phyloP scores from a whole-genome alignment of 2,797 vertebrate species.

The Phrynocephalus vlangalii region DNA sequence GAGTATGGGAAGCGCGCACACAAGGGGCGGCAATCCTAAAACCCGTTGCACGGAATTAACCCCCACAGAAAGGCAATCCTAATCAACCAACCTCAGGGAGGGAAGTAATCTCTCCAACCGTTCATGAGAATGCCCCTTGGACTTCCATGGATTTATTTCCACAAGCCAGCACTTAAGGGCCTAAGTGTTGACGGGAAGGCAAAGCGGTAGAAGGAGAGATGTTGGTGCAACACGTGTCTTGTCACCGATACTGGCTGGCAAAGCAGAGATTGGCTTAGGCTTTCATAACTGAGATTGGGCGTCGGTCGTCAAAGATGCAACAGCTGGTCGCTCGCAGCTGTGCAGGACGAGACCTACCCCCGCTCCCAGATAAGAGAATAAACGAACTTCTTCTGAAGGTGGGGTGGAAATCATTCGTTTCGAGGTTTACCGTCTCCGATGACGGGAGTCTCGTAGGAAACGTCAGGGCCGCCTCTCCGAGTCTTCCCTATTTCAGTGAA shows the following conservation, averaged over 20 bases:
- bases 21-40: too few species aligned
- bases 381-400: too few species aligned
- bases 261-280: neutral
- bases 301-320: neutral
- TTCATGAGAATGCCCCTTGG: too few species aligned
- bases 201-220: neutral
- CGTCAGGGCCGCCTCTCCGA: constrained; percentile 1
- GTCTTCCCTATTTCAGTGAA: neutral
- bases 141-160: neutral
- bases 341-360: too few species aligned
- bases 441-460: neutral
- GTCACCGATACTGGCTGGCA: neutral
- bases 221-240: neutral
- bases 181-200: neutral
- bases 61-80: neutral
- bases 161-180: neutral
- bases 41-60: neutral
- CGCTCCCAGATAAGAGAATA: neutral
- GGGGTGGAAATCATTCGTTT: neutral
- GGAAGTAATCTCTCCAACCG: too few species aligned
- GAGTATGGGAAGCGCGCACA: too few species aligned
- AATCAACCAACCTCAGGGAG: too few species aligned
- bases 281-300: neutral
- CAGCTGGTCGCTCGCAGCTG: neutral
- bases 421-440: neutral